These are phyloP conservation scores for Bruchidius siliquastri DNA, from an alignment of 2,888 invertebrate genomes.

Conservation along the genomic window DNA sequence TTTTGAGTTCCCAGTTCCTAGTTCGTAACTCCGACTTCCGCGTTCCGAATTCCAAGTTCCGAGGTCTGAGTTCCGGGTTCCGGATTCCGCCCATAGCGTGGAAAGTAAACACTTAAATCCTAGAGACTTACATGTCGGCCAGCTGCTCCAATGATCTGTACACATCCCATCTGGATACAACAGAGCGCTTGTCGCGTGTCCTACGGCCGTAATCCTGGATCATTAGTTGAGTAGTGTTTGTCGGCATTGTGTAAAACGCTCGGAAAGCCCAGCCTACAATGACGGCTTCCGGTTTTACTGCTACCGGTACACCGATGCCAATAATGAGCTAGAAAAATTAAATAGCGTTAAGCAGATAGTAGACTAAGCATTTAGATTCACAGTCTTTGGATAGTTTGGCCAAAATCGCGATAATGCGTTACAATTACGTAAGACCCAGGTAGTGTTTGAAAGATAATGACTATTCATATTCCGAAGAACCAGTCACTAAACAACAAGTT, in stretches of 20 bases:
- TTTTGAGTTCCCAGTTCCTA: too few species aligned
- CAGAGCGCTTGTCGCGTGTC: conserved; percentile 24
- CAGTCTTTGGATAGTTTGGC: too few species aligned
- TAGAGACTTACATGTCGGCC: conserved; percentile 51
- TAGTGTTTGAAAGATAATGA: too few species aligned
- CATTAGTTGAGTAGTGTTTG: conserved; percentile 30
- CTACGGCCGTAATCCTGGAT: conserved; percentile 24
- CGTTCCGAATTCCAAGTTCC: too few species aligned
- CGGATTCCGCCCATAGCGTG: too few species aligned
- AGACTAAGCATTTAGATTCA: neutral
- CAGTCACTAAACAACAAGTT: too few species aligned
- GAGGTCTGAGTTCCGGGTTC: too few species aligned
- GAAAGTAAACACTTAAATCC: neutral
- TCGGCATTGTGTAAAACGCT: conserved; percentile 42
- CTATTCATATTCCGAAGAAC: too few species aligned
- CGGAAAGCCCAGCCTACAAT: conserved; percentile 50
- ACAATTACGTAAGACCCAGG: too few species aligned
- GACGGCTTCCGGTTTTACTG: conserved; percentile 45
- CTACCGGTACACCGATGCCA: conserved; percentile 51
- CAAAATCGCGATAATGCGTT: too few species aligned
- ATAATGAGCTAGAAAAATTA: conserved; percentile 45
- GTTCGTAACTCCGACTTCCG: too few species aligned
- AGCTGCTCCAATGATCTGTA: conserved; percentile 61
- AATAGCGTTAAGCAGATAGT: neutral
- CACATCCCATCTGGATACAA: conserved; percentile 55